Evolutionary conservation across 2,113 vertebrate species (phyloP).

Genomic region (Hemiprocne comata): DNA sequence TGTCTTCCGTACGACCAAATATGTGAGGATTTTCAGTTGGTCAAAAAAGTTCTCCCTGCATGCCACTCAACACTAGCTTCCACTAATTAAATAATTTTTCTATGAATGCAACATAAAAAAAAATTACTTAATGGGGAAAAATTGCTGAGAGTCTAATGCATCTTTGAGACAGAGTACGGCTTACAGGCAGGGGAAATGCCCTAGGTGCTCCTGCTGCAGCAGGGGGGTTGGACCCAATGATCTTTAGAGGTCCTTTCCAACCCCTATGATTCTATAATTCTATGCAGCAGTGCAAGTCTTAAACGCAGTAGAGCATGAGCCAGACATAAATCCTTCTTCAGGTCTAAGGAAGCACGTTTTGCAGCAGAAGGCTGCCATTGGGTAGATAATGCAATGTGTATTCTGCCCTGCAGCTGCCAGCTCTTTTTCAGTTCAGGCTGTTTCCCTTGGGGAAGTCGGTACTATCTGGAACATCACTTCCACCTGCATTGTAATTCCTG

Average conservation of each 20-base stretch:
- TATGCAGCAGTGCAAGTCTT: background rate
- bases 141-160: background rate
- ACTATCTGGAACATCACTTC: background rate
- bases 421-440: background rate
- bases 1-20: background rate
- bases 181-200: background rate
- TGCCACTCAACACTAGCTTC: slow-evolving; percentile 1
- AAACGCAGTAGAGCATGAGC: background rate
- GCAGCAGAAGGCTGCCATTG: background rate
- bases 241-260: too few species aligned
- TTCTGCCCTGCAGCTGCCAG: background rate
- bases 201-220: too few species aligned
- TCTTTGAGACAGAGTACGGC: background rate
- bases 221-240: too few species aligned
- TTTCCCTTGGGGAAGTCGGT: background rate
- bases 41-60: background rate
- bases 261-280: too few species aligned
- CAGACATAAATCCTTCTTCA: background rate
- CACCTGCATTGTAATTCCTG: background rate
- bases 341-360: background rate
- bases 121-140: background rate
- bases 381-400: background rate
- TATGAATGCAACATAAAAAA: background rate
- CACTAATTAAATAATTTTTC: slow-evolving; percentile 26
- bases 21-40: background rate